Evolutionary conservation across 2,113 vertebrate genomes (phyloP).

Genomic region (Xyrauchen texanus): DNA sequence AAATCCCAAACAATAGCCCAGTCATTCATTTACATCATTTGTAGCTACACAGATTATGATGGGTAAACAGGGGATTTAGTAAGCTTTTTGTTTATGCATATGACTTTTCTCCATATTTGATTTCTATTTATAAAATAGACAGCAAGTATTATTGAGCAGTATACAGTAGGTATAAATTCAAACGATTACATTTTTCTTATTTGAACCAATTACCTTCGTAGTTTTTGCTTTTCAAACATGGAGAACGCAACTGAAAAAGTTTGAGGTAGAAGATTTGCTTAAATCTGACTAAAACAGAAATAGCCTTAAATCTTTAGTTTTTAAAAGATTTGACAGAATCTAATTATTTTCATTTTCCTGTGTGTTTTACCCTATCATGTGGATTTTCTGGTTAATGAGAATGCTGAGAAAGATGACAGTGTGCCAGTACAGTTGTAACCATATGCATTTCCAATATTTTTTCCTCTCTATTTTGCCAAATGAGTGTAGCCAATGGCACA

Average conservation of each 20-base stretch:
- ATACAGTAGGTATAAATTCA: background rate
- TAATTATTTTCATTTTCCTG: background rate
- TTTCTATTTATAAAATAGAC: background rate
- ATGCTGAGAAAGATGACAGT: constrained; percentile 22
- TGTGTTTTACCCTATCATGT: background rate
- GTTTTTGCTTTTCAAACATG: background rate
- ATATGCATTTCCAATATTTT: constrained; percentile 6
- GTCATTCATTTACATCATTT: background rate
- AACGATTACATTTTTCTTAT: background rate
- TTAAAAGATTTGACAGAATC: too few species aligned
- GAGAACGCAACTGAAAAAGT: too few species aligned
- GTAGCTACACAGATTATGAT: background rate
- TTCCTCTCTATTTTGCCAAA: constrained; percentile 33
- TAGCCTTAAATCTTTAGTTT: constrained; percentile 11
- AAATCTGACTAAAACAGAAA: background rate
- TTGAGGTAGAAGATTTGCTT: too few species aligned
- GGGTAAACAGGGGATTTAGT: constrained; percentile 1
- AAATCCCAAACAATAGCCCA: constrained; percentile 1
- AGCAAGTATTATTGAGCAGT: background rate
- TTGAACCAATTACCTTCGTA: background rate
- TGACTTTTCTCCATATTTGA: background rate
- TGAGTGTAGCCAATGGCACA: background rate
- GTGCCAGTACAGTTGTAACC: constrained; percentile 19
- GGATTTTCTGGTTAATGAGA: background rate
- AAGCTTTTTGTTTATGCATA: background rate